phyloP scores from a whole-genome alignment of 1,140 invertebrate species.

The Macrosteles quadrilineatus region DNA sequence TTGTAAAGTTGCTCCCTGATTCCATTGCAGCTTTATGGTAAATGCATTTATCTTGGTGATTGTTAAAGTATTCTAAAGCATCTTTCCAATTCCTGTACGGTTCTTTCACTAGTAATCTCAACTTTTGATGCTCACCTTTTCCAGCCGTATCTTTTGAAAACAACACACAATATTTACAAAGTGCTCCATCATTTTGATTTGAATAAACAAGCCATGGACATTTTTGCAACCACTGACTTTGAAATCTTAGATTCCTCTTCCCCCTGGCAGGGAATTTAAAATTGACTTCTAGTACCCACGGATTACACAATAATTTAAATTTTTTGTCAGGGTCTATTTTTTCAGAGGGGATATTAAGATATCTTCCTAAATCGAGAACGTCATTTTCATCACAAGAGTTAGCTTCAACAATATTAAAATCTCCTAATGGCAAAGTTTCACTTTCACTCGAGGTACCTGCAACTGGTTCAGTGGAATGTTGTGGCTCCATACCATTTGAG shows the following conservation, averaged over 20 bases:
- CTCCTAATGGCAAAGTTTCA: too few relatives aligned
- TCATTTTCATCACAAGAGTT: too few relatives aligned
- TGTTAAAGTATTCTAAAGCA: neutral
- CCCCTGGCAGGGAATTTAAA: constrained; percentile 1
- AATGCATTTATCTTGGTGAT: neutral
- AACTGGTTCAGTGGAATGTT: too few relatives aligned
- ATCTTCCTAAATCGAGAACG: too few relatives aligned
- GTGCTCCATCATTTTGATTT: neutral
- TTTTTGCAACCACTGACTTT: neutral
- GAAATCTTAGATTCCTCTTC: constrained; percentile 7
- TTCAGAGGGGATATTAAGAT: too few relatives aligned
- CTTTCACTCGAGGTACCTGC: too few relatives aligned
- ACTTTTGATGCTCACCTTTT: neutral
- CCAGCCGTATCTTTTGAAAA: neutral
- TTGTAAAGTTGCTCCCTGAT: too few relatives aligned
- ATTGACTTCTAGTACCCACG: neutral
- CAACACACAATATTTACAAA: constrained; percentile 11
- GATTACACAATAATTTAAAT: neutral
- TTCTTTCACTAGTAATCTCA: neutral
- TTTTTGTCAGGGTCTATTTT: too few relatives aligned
- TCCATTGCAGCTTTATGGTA: too few relatives aligned
- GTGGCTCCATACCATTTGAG: too few relatives aligned
- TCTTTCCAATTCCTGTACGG: neutral
- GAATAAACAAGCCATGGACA: neutral
- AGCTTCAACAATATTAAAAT: too few relatives aligned